A percentile compares a stretch with the other conserved stretches of the same genome.
Conservation (phyloP, 1,140 invertebrate genomes). For the Saccostrea echinata region DNA sequence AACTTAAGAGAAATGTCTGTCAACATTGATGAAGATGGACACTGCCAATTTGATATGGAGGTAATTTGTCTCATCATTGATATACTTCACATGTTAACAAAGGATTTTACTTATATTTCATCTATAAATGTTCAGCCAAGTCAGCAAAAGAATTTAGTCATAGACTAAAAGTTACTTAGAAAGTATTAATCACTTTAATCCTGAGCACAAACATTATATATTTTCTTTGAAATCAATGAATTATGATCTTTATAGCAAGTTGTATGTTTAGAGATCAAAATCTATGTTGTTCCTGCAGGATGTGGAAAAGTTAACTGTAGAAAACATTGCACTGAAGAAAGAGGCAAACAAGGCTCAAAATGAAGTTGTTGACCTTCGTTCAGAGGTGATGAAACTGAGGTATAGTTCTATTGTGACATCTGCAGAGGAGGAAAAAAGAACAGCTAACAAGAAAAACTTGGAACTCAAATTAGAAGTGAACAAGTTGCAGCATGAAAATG, state of each 20-base stretch:
- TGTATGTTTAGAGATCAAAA: no score
- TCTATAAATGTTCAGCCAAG: no score
- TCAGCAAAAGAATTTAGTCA: no score
- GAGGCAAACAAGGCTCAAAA: conserved; percentile 16
- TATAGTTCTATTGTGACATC: neutral
- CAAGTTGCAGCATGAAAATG: conserved; percentile 28
- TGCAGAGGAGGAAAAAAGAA: neutral
- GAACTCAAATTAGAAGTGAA: conserved; percentile 13
- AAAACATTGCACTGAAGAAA: conserved; percentile 24
- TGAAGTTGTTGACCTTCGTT: conserved; percentile 37
- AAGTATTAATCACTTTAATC: no score
- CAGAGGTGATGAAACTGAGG: conserved; percentile 40
- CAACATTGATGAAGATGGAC: neutral
- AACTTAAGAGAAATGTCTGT: conserved; percentile 20
- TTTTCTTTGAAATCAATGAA: no score
- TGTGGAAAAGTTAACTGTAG: neutral
- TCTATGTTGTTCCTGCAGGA: neutral
- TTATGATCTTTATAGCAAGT: no score
- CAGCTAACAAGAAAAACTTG: conserved; percentile 12
- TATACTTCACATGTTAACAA: no score
- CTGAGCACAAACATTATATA: no score
- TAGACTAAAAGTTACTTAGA: no score
- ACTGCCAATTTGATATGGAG: neutral
- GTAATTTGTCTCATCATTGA: neutral
- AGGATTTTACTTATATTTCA: no score